Percentiles rank a stretch among this genome's conserved stretches.
Evolutionary conservation across 2,888 invertebrate genomes (phyloP).

Genomic region (Eupithecia exiguata): DNA sequence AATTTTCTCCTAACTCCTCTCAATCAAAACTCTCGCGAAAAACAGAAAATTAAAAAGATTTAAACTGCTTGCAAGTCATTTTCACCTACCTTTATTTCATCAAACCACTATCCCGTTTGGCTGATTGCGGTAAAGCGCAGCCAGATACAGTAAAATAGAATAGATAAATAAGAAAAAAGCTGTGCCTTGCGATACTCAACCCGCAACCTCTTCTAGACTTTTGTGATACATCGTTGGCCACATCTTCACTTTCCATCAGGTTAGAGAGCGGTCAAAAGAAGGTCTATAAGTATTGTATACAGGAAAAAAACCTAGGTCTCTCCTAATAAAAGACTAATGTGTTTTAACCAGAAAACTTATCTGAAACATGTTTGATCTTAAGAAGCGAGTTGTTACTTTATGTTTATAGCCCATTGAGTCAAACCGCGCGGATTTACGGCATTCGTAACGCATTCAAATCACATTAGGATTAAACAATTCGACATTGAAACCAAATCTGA

Average conservation of each 20-base stretch:
- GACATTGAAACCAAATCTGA: not conserved
- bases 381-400: not conserved
- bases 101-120: not conserved
- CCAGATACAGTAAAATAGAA: too few relatives aligned
- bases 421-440: not conserved
- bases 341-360: not conserved
- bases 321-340: too few relatives aligned
- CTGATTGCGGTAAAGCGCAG: not conserved
- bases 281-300: too few relatives aligned
- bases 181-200: not conserved
- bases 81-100: not conserved
- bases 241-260: too few relatives aligned
- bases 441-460: not conserved
- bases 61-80: not conserved
- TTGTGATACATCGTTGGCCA: too few relatives aligned
- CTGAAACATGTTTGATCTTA: not conserved
- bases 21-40: too few relatives aligned
- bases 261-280: too few relatives aligned
- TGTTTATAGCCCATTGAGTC: not conserved
- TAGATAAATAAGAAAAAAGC: not conserved
- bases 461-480: constrained; percentile 3
- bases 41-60: too few relatives aligned
- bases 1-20: too few relatives aligned
- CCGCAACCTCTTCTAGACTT: too few relatives aligned
- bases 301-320: too few relatives aligned